Conservation (phyloP, 2,113 vertebrate species). For the Bungarus multicinctus region DNA sequence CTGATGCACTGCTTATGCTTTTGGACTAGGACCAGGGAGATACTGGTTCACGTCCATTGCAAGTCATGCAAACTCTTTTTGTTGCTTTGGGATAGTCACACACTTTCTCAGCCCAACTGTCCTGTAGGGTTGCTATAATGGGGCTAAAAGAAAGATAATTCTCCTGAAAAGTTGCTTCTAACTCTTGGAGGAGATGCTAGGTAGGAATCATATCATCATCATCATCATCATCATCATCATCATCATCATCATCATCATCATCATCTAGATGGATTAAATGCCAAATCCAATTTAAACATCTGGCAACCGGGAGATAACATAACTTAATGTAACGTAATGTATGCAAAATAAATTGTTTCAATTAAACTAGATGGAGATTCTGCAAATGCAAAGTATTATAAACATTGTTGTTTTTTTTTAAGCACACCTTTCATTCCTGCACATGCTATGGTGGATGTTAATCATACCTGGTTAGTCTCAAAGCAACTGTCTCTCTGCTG, state of each 20-base stretch:
- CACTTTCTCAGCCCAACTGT: not conserved
- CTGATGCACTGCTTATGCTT: not conserved
- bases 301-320: not conserved
- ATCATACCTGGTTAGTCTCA: conserved; percentile 6
- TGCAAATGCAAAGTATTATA: not conserved
- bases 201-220: not conserved
- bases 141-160: not conserved
- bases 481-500: conserved; percentile 28
- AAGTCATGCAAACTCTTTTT: not conserved
- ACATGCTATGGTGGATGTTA: not conserved
- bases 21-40: not conserved
- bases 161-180: not conserved
- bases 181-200: not conserved
- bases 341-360: not conserved
- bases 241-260: too few relatives aligned
- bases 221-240: not conserved
- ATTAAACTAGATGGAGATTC: not conserved
- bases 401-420: not conserved
- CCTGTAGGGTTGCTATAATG: not conserved
- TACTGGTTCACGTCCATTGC: not conserved
- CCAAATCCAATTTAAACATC: not conserved
- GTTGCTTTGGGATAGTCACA: not conserved
- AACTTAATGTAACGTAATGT: not conserved
- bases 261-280: not conserved
- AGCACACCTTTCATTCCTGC: not conserved